Percentiles rank a stretch among this genome's conserved stretches.
phyloP scores from a whole-genome alignment of 2,113 vertebrate genomes.

The Larimichthys crocea region DNA sequence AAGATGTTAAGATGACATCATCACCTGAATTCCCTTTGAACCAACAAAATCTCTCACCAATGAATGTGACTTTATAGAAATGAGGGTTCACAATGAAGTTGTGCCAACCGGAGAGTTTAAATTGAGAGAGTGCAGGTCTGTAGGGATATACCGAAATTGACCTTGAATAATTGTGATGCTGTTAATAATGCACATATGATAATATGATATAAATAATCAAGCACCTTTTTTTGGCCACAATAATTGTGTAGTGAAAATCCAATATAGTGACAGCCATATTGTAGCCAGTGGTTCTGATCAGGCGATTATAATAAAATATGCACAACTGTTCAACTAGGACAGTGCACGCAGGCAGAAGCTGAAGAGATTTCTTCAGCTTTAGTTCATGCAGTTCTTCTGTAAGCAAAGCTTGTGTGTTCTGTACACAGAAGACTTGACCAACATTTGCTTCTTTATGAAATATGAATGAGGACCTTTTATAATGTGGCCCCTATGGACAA shows the following conservation, averaged over 20 bases:
- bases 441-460: constrained; percentile 61
- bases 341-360: background rate
- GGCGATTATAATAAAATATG: background rate
- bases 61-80: background rate
- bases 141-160: too few species aligned
- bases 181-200: too few species aligned
- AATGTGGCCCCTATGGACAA: constrained; percentile 28
- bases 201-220: too few species aligned
- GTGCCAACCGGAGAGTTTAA: background rate
- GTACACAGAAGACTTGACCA: constrained; percentile 21
- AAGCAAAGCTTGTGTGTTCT: constrained; percentile 12
- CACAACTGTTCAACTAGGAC: constrained; percentile 16
- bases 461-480: constrained; percentile 64
- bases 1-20: constrained; percentile 33
- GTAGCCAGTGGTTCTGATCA: background rate
- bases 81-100: background rate
- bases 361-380: constrained; percentile 4
- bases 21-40: constrained; percentile 25
- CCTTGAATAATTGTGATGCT: too few species aligned
- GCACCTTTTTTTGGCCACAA: too few species aligned
- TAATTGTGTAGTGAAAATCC: too few species aligned
- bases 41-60: constrained; percentile 4
- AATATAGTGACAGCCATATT: background rate
- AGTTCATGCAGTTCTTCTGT: background rate
- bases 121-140: too few species aligned